phyloP scores from a whole-genome alignment of 2,113 vertebrate genomes.

The Gymnogyps californianus region DNA sequence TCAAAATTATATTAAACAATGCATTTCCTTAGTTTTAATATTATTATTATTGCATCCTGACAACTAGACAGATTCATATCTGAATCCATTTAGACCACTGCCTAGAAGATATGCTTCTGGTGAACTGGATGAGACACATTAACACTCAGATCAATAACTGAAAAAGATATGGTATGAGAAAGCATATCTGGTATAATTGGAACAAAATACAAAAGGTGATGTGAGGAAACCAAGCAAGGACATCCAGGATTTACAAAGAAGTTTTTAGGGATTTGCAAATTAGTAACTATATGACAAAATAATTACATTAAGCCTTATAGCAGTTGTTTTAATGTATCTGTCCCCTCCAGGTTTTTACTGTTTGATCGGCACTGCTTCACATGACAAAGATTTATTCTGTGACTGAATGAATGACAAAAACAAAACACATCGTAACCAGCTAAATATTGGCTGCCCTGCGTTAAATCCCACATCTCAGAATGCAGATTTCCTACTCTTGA shows the following conservation, averaged over 20 bases:
- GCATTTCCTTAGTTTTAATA: background rate
- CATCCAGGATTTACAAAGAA: background rate
- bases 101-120: background rate
- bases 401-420: background rate
- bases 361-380: background rate
- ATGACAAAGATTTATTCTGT: background rate
- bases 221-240: background rate
- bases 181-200: background rate
- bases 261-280: background rate
- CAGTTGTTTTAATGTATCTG: background rate
- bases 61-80: background rate
- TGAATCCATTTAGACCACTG: background rate
- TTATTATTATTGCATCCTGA: background rate
- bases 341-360: background rate
- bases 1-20: background rate
- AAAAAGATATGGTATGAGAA: background rate
- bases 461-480: background rate
- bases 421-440: background rate
- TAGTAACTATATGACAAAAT: background rate
- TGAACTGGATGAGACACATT: background rate
- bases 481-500: background rate
- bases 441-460: background rate
- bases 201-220: background rate
- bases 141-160: background rate
- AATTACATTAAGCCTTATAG: background rate